Evolutionary conservation across 2,797 vertebrate genomes (phyloP), one percentile per base, ranked within the genome.

Genomic region (Sorex maritimensis): DNA sequence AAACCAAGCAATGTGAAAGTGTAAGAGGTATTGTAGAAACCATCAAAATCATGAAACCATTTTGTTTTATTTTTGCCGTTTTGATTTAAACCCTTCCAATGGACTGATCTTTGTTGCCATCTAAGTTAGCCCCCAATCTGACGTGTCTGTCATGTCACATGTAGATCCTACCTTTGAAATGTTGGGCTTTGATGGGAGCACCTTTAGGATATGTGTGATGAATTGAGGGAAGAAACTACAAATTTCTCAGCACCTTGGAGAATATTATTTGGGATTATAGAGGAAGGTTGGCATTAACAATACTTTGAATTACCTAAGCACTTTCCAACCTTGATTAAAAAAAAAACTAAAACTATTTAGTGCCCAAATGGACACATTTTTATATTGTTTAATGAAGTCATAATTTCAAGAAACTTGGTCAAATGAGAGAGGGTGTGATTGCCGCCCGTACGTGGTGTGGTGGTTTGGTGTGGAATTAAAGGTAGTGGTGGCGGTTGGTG

Each of bases 1-100:
- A 63, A 85, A 49, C 73, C n/a, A 49, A 67, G 24, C 75, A 85
- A 93, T 93, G 63, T 65, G 75, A 95, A 95, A 90, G 68, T 85
- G 0, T 52, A 10, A 81, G 38, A 14, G 81, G 46, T 58, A 88
- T 91, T 21, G 26, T 34, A 52, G 30, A 77, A 78, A n/a, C n/a
- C n/a, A 30, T 74, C 61, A 68, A 72, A 88, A 38, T 81, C n/a
- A 78, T 9, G 0, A 2, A 68, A 23, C 23, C 41, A 49, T 84
- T 93, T 90, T 95, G 69, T 14, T 55, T 19, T 58, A 58, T 58
- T 58, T 58, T 17, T 58, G 12, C 58, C 58, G 21, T 61, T 61
- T 61, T 61, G 24, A 73, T 91, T 94, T 81, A 55, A 81, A 71
- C 28, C 75, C 34, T 34, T 55, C 67, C 30, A 13, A 1, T n/a